Base-by-base conservation (phyloP, 2,797 vertebrate genomes). In the Fistularia commersonii region DNA sequence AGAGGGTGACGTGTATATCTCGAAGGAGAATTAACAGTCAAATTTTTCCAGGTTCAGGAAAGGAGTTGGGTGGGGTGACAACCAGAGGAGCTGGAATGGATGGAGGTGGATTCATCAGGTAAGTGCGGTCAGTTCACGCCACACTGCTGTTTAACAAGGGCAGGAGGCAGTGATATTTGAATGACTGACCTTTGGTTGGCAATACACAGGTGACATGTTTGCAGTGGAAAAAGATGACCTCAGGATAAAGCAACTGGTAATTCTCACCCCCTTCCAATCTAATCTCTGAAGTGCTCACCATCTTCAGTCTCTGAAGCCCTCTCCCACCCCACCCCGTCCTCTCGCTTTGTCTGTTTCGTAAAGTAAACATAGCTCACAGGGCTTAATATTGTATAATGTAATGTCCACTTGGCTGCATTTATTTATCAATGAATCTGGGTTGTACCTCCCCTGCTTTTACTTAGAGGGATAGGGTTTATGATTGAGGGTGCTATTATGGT, bases 201-300 rank as follows among this genome's bases (percentile, higher is more conserved):
- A 62, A 57, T 32, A 43, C 64, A 56, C 75, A 83, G 66, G 81
- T 89, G 87, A 85, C 63, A 54, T 61, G 57, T 45, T 43, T 4
- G 15, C 46, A 34, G 46, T 3, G 81, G 88, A 89, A 90, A 89
- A 72, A 83, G 85, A 88, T 90, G 86, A 88, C 87, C 87, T 91
- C 89, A 80, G 80, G 75, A 87, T 81, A 81, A 76, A 82, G 70
- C 67, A 54, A 53, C 63, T 62, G 75, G 60, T 76, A 74, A 78
- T 66, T 38, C 56, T 66, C 49, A 41, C 11, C 6, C 48, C 5
- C 31, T 0, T 4, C 0, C 2, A 3, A 32, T 11, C 11, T 1
- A 33, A 23, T 23, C 23, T 23, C 23, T 23, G 23, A 23, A 23
- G 23, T 23, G 23, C 4, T 23, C 23, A 23, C 2, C 23, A 23